Evolutionary conservation across 2,113 vertebrate genomes (phyloP), one percentile per base, ranked within the genome.

Genomic region (Formicarius rufipectus): DNA sequence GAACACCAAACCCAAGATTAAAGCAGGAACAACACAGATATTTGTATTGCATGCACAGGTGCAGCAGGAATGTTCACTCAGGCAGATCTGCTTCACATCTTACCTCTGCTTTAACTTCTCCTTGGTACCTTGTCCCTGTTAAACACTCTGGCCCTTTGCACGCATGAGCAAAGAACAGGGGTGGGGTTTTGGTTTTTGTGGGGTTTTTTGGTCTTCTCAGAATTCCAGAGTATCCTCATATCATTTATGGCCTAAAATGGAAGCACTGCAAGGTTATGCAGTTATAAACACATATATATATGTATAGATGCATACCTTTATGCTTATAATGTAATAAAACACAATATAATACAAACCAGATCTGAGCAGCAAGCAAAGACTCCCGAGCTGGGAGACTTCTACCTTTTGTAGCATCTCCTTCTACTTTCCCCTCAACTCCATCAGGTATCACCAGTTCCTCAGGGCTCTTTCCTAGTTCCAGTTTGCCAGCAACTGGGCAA

Each of bases 1-100:
- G 39, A 84, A 39, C 30, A 31, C 49, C 73, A 75, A 44, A 52
- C 5, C 23, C 50, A 14, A 21, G 60, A 12, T 9, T 3, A 37
- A 30, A 58, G 28, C 44, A 81, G 50, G 55, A 52, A 27, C 3
- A 2, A n/a, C 0, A 0, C 44, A 53, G 50, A 40, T 14, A 13
- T 42, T 14, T 42, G 39, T 3, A 13, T 3, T 62, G 47, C 47
- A 5, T 0, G 3, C 31, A 33, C 35, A 52, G 24, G 39, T 2
- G 4, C 44, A 60, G 84, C 28, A 59, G 66, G n/a, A 59, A 14
- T 4, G 27, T 39, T 53, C 25, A 31, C 35, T 52, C 30, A 33
- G 33, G 47, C 63, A 59, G 31, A 56, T 9, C 39, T 4, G 37
- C 44, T 74, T 52, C 1, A 0, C 44, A 10, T 37, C 66, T 35